Percentiles rank a stretch among this genome's conserved stretches.
phyloP scores from a whole-genome alignment of 2,888 invertebrate species.

The Meta bourneti region DNA sequence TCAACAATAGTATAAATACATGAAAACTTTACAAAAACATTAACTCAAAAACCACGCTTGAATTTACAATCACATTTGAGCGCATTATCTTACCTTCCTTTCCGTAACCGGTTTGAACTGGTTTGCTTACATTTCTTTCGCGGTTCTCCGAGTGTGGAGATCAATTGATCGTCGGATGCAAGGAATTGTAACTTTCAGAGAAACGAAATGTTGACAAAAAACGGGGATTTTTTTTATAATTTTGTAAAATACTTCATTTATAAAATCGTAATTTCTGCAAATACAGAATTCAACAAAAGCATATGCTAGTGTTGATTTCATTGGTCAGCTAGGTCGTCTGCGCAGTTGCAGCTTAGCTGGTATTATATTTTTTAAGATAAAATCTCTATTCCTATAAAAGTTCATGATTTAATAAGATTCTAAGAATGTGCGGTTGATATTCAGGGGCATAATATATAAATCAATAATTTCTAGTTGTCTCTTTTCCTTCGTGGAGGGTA shows the following conservation, averaged over 20 bases:
- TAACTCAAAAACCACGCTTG: constrained; percentile 73
- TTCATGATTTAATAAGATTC: too few species aligned
- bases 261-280: constrained; percentile 12
- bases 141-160: constrained; percentile 60
- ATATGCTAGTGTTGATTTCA: constrained; percentile 59
- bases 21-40: constrained; percentile 61
- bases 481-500: too few species aligned
- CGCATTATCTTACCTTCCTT: constrained; percentile 67
- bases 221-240: neutral
- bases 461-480: too few species aligned
- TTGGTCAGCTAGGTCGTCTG: constrained; percentile 32
- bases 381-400: too few species aligned
- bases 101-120: constrained; percentile 76
- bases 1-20: constrained; percentile 21
- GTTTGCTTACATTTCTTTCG: constrained; percentile 75
- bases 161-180: constrained; percentile 7
- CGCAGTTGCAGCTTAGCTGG: constrained; percentile 37
- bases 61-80: constrained; percentile 69
- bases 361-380: too few species aligned
- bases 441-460: too few species aligned
- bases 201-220: constrained; percentile 16
- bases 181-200: constrained; percentile 3
- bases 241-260: constrained; percentile 10
- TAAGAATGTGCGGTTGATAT: too few species aligned
- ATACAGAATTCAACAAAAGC: constrained; percentile 54